phyloP scores from a whole-genome alignment of 2,113 vertebrate genomes.

The Spea multiplicata region DNA sequence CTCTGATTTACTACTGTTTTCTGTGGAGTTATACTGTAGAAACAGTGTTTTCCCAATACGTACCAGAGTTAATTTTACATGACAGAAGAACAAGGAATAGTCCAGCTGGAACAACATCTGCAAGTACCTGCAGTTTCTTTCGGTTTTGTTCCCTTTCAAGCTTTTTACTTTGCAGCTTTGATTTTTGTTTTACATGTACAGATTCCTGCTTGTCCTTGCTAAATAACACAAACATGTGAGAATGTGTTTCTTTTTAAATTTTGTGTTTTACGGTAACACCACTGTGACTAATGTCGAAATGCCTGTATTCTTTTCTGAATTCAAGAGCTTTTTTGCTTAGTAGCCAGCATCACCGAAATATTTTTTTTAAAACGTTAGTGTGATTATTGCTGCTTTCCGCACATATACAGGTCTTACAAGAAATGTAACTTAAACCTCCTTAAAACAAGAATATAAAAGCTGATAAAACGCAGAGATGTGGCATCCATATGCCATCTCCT shows the following conservation, averaged over 20 bases:
- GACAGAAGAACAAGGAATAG: neutral
- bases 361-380: neutral
- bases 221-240: constrained; percentile 5
- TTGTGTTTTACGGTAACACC: constrained; percentile 7
- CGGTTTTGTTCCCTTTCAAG: neutral
- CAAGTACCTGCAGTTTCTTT: constrained; percentile 20
- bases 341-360: neutral
- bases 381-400: neutral
- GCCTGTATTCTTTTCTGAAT: neutral
- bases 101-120: constrained; percentile 4
- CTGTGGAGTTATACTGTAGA: too few relatives aligned
- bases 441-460: neutral
- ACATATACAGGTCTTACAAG: neutral
- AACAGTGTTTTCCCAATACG: too few relatives aligned
- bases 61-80: neutral
- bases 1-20: neutral
- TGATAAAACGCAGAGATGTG: neutral
- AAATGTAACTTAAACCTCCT: neutral
- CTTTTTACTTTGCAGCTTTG: constrained; percentile 8
- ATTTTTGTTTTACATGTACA: constrained; percentile 5
- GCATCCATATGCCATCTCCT: neutral
- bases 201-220: neutral
- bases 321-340: neutral
- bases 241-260: neutral
- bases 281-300: constrained; percentile 12